Base-by-base conservation (phyloP, 2,888 invertebrate genomes). In the Enchytraeus crypticus region DNA sequence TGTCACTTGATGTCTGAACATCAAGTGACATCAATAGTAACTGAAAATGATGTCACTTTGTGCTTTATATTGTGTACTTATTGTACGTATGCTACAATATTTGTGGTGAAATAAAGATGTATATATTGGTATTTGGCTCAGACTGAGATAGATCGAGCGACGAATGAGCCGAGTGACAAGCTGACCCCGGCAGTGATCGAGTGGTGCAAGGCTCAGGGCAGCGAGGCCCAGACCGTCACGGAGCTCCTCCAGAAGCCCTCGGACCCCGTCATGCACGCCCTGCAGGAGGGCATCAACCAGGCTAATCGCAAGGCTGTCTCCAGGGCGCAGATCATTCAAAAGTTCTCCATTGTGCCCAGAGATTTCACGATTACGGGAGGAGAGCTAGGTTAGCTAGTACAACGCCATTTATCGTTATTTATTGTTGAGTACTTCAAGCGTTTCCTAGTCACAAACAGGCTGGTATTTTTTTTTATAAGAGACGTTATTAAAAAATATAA, bases 281-380 rank as follows among this genome's bases (percentile, higher is more conserved):
- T 93, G 66, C 87, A 91, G 76, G 84, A 84, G 54, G 65, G 60
- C 47, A 63, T 93, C 60, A 84, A 85, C 66, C 83, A 85, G 61
- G 89, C 87, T 51, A 93, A 93, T 79, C 82, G 83, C 64, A 83
- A 85, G 62, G 87, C 91, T 29, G 86, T 87, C 67, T 92, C 92
- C 4, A 88, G 89, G 78, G 92, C 92, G 34, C 89, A 91, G 74
- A 87, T 85, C 76, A 84, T 93, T 59, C 91, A 92, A 80, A 93
- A 93, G 76, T 90, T 91, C 81, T 81, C 84, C 14, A 84, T 93
- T 62, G 81, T 93, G 64, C 89, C 91, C 0, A 83, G 82, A 30
- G 93, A 93, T 78, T 92, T 93, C 80, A 90, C 92, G 29, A 82
- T 91, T 65, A 83, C 85, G 56, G 88, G 89, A 5, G 92, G 91